Percentiles rank a stretch among this genome's conserved stretches.
phyloP scores from a whole-genome alignment of 2,888 invertebrate genomes.

The Eilema sororculum region DNA sequence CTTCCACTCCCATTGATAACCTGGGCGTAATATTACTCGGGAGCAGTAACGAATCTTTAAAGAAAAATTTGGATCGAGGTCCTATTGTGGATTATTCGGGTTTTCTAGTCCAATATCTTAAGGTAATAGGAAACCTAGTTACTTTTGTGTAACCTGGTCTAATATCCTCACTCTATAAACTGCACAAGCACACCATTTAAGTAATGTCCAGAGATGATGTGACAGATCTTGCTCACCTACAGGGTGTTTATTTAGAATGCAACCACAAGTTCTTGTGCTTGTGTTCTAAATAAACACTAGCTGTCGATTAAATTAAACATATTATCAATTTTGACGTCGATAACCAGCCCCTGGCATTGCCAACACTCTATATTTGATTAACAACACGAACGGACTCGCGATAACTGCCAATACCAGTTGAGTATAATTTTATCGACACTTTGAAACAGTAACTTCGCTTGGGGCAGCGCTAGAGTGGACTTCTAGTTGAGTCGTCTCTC shows the following conservation, averaged over 20 bases:
- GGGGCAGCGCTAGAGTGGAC: neutral
- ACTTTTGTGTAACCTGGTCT: neutral
- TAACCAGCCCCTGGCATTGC: neutral
- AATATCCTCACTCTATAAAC: neutral
- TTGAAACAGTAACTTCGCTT: conserved; percentile 1
- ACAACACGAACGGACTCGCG: neutral
- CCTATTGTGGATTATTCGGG: too few species aligned
- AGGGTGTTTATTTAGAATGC: neutral
- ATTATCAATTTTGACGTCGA: neutral
- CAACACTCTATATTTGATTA: neutral
- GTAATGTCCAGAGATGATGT: neutral
- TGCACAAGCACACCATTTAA: neutral
- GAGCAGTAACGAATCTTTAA: neutral
- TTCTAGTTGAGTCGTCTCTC: conserved; percentile 5
- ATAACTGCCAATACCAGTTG: neutral
- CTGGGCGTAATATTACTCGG: neutral
- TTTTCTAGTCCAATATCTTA: too few species aligned
- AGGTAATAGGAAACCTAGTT: too few species aligned
- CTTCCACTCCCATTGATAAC: neutral
- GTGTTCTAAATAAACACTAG: too few species aligned
- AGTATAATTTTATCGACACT: conserved; percentile 7
- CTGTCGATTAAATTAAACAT: neutral
- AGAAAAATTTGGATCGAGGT: too few species aligned
- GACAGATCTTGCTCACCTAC: neutral
- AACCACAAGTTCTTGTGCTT: too few species aligned